Evolutionary conservation across 1,140 invertebrate genomes (phyloP).

Genomic region (Ruditapes philippinarum): DNA sequence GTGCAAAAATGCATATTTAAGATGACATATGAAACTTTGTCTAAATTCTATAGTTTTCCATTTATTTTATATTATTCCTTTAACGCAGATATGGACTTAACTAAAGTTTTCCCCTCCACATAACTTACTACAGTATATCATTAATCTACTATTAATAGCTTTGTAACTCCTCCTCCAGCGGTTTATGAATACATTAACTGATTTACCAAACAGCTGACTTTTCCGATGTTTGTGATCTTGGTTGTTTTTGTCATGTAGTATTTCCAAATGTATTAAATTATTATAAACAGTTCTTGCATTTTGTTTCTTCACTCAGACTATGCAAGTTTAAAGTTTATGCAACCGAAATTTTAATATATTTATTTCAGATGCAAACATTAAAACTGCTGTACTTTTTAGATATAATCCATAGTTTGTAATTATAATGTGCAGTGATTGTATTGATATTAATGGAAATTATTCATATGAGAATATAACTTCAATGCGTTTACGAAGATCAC

Average conservation of each 20-base stretch:
- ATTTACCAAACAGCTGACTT: conserved; percentile 51
- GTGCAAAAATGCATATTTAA: neutral
- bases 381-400: too few species aligned
- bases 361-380: too few species aligned
- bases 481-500: conserved; percentile 16
- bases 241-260: neutral
- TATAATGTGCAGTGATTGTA: neutral
- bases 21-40: neutral
- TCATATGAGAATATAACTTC: neutral
- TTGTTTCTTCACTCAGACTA: too few species aligned
- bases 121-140: too few species aligned
- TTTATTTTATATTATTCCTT: too few species aligned
- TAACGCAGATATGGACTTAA: too few species aligned
- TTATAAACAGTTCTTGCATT: too few species aligned
- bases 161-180: conserved; percentile 23
- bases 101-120: too few species aligned
- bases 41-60: too few species aligned
- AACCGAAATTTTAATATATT: neutral
- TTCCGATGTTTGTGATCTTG: conserved; percentile 20
- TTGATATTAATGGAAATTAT: conserved; percentile 20
- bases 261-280: too few species aligned
- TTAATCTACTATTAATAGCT: too few species aligned
- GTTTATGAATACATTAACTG: conserved; percentile 60
- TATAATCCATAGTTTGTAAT: too few species aligned
- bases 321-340: neutral